phyloP scores from a whole-genome alignment of 2,888 invertebrate genomes.

The Molorchus minor region DNA sequence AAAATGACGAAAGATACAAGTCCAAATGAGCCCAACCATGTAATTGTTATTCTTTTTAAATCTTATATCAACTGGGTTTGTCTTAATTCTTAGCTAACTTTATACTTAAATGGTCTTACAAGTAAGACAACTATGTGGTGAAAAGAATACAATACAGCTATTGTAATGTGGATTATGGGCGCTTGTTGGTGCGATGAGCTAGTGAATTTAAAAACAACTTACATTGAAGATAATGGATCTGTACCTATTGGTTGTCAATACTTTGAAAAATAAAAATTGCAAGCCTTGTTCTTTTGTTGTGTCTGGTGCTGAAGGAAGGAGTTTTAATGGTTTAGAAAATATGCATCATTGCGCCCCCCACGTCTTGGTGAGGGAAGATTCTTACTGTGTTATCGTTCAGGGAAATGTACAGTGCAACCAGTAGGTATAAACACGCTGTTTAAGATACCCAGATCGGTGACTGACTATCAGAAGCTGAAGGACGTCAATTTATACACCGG shows the following conservation, averaged over 20 bases:
- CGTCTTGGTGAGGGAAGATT: slow-evolving; percentile 12
- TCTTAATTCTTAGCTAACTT: no score
- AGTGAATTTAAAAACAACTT: background rate
- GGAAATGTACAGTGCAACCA: no score
- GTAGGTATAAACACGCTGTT: no score
- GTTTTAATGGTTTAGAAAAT: slow-evolving; percentile 10
- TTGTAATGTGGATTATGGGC: slow-evolving; percentile 3
- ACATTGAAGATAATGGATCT: background rate
- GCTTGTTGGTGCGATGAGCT: background rate
- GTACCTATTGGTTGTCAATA: background rate
- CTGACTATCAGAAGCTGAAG: background rate
- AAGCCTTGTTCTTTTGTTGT: slow-evolving; percentile 1
- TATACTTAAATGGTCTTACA: no score
- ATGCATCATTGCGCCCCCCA: slow-evolving; percentile 5
- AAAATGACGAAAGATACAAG: no score
- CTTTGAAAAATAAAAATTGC: slow-evolving; percentile 2
- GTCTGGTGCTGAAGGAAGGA: slow-evolving; percentile 4
- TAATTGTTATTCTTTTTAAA: no score
- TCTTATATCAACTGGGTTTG: no score
- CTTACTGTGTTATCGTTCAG: background rate
- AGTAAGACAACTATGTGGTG: no score
- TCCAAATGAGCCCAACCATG: no score
- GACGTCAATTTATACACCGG: no score
- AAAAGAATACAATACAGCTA: no score
- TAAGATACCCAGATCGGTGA: background rate